Evolutionary conservation across 2,888 invertebrate genomes (phyloP).

Genomic region (Unio pictorum): DNA sequence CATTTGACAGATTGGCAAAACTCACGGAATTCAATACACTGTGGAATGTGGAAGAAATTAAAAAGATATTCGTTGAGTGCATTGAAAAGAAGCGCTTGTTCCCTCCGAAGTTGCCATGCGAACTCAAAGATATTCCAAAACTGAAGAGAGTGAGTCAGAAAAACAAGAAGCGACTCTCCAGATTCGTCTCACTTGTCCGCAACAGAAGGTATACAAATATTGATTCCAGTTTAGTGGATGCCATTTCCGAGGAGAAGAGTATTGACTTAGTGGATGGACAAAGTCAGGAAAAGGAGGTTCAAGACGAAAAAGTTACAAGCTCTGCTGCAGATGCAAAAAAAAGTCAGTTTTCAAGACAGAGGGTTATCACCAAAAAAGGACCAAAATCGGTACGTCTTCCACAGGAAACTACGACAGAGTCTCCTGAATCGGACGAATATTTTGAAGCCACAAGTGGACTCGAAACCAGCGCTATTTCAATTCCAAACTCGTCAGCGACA

Average conservation of each 20-base stretch:
- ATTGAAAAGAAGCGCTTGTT: constrained; percentile 51
- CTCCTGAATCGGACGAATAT: no score
- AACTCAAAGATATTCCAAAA: constrained; percentile 42
- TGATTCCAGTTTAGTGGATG: constrained; percentile 6
- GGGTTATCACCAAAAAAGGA: background rate
- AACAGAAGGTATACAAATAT: constrained; percentile 23
- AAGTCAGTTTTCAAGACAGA: background rate
- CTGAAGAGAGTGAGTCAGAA: constrained; percentile 47
- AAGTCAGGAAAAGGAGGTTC: background rate
- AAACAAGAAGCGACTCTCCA: constrained; percentile 39
- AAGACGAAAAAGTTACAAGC: background rate
- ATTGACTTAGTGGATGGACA: constrained; percentile 9
- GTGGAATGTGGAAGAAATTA: constrained; percentile 67
- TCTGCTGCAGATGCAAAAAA: background rate
- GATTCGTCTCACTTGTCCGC: constrained; percentile 32
- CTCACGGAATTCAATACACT: constrained; percentile 72
- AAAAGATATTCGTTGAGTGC: constrained; percentile 58
- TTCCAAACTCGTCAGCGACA: no score
- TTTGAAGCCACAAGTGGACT: no score
- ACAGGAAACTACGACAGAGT: no score
- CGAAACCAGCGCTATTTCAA: no score
- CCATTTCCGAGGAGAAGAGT: constrained; percentile 14
- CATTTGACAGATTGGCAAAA: constrained; percentile 71
- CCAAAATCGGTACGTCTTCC: background rate
- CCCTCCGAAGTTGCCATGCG: constrained; percentile 43